These are phyloP conservation scores for Ceratosolen solmsi DNA, from an alignment of 1,140 invertebrate species.

Conservation along the genomic window DNA sequence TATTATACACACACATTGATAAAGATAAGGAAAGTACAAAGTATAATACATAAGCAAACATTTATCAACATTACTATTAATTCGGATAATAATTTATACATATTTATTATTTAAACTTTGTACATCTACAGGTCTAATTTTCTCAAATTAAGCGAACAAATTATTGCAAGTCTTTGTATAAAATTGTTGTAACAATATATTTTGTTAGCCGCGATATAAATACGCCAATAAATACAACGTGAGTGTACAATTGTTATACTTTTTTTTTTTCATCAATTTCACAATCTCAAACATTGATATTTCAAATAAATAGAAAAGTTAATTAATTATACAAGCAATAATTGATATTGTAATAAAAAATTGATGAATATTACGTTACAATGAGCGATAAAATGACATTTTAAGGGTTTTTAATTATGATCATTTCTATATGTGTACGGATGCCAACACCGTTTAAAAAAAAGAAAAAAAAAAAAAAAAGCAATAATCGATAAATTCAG, in stretches of 20 bases:
- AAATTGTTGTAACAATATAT: background rate
- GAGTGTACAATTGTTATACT: too few relatives aligned
- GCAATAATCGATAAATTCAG: too few relatives aligned
- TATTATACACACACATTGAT: background rate
- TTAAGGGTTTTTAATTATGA: background rate
- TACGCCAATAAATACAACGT: too few relatives aligned
- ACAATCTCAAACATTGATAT: too few relatives aligned
- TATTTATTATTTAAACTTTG: background rate
- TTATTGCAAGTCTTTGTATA: background rate
- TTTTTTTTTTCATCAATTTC: too few relatives aligned
- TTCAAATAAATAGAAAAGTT: too few relatives aligned
- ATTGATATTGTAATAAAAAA: too few relatives aligned
- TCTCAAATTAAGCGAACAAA: background rate
- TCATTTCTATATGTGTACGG: background rate
- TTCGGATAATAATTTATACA: background rate
- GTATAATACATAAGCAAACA: background rate
- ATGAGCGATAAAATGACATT: too few relatives aligned
- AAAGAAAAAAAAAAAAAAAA: too few relatives aligned
- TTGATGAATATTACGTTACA: too few relatives aligned
- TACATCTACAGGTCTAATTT: background rate
- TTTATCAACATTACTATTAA: background rate
- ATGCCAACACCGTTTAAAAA: conserved; percentile 4
- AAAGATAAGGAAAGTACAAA: background rate
- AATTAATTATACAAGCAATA: too few relatives aligned
- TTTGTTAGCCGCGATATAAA: background rate